Conservation (phyloP, 2,797 vertebrate species). For the Chelidonichthys spinosus region DNA sequence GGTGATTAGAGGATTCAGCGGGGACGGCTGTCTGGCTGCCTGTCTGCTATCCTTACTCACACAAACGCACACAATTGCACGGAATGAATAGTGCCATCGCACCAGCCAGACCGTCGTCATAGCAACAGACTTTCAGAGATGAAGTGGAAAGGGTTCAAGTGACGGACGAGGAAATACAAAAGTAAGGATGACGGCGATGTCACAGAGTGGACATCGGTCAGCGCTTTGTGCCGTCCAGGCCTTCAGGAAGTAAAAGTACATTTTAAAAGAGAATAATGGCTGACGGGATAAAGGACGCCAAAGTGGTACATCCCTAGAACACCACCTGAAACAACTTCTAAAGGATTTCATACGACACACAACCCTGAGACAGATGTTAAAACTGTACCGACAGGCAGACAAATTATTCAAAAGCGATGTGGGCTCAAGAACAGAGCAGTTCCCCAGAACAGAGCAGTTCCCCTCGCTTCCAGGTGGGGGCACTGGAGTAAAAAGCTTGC, state of each 20-base stretch:
- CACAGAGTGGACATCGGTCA: slow-evolving; percentile 11
- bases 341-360: slow-evolving; percentile 18
- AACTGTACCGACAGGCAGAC: slow-evolving; percentile 13
- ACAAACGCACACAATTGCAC: slow-evolving; percentile 23
- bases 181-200: slow-evolving; percentile 18
- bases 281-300: background rate
- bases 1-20: slow-evolving; percentile 70
- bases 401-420: slow-evolving; percentile 7
- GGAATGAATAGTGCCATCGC: slow-evolving; percentile 47
- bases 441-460: slow-evolving; percentile 48
- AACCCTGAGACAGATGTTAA: slow-evolving; percentile 3
- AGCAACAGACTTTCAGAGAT: slow-evolving; percentile 68
- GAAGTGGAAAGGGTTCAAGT: slow-evolving; percentile 55
- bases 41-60: slow-evolving; percentile 33
- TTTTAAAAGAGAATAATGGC: slow-evolving; percentile 4
- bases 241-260: background rate
- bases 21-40: slow-evolving; percentile 58
- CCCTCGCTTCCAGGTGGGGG: slow-evolving; percentile 60
- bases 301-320: background rate
- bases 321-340: background rate
- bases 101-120: slow-evolving; percentile 69
- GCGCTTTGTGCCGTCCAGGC: background rate
- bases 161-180: slow-evolving; percentile 46
- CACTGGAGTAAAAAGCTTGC: slow-evolving; percentile 41
- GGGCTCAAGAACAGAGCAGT: slow-evolving; percentile 15